Percentiles rank a stretch among this genome's conserved stretches.
phyloP scores from a whole-genome alignment of 2,888 invertebrate species.

The Vandiemenella viatica region DNA sequence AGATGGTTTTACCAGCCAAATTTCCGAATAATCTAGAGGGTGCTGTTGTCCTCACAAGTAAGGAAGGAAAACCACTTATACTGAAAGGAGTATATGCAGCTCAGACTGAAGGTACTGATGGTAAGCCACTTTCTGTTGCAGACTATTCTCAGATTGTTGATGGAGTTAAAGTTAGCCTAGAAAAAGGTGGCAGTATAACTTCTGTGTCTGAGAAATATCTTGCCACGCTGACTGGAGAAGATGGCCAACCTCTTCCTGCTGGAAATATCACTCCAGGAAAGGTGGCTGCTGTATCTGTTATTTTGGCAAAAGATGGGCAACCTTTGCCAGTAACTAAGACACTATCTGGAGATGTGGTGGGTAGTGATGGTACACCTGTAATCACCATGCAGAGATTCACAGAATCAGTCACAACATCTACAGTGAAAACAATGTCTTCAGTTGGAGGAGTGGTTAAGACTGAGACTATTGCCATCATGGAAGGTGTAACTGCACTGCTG shows the following conservation, averaged over 20 bases:
- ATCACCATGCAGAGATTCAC: neutral
- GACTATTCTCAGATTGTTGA: neutral
- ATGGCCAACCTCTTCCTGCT: slow-evolving; percentile 13
- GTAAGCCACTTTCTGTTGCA: slow-evolving; percentile 11
- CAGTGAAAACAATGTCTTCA: too few species aligned
- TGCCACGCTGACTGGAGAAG: slow-evolving; percentile 14
- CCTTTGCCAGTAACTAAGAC: neutral
- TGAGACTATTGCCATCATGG: neutral
- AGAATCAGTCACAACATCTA: too few species aligned
- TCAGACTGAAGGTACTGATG: neutral
- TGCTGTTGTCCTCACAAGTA: neutral
- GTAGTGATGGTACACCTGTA: neutral
- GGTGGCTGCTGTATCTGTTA: too few species aligned
- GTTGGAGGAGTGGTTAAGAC: too few species aligned
- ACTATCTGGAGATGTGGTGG: neutral
- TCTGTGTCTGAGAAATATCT: too few species aligned
- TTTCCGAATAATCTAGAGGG: neutral
- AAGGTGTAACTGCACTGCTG: neutral
- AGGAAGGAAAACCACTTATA: slow-evolving; percentile 24
- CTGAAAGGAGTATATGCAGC: slow-evolving; percentile 11
- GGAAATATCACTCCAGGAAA: neutral
- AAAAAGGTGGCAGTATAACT: too few species aligned
- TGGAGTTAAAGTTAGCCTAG: neutral
- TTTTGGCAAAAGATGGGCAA: too few species aligned
- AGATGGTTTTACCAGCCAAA: neutral